Percentiles rank a stretch among this genome's conserved stretches.
Conservation (phyloP, 2,113 vertebrate species). For the Chaetura pelagica region DNA sequence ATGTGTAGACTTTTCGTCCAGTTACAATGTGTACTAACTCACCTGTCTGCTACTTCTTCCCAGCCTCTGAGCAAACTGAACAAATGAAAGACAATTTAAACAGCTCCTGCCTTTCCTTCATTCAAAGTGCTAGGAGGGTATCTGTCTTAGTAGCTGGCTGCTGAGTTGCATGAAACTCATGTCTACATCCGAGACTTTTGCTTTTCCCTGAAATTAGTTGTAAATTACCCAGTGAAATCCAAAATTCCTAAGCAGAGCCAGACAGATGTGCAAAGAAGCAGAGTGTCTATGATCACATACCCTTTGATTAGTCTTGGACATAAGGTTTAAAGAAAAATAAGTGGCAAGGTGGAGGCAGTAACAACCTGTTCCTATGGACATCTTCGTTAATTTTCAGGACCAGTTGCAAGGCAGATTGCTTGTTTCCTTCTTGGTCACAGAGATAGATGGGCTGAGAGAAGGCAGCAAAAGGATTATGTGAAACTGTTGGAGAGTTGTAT, state of each 20-base stretch:
- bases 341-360: not conserved
- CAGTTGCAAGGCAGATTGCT: not conserved
- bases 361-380: not conserved
- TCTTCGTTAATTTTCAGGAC: not conserved
- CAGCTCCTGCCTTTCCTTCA: not conserved
- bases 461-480: not conserved
- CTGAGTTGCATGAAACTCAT: not conserved
- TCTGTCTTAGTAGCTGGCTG: not conserved
- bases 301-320: not conserved
- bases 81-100: not conserved
- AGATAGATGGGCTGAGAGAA: not conserved
- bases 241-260: not conserved
- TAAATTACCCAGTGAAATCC: not conserved
- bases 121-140: not conserved
- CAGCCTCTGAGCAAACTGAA: not conserved
- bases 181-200: not conserved
- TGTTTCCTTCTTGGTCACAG: not conserved
- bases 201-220: slow-evolving; percentile 8
- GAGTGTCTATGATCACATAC: not conserved
- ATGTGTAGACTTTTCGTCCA: not conserved
- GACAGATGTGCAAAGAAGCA: not conserved
- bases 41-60: not conserved
- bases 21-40: not conserved
- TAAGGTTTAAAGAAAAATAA: not conserved
- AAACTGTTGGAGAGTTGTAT: not conserved